Base-by-base conservation (phyloP, 53 echinoderm and acorn worm genomes). In the Henricia sp. region DNA sequence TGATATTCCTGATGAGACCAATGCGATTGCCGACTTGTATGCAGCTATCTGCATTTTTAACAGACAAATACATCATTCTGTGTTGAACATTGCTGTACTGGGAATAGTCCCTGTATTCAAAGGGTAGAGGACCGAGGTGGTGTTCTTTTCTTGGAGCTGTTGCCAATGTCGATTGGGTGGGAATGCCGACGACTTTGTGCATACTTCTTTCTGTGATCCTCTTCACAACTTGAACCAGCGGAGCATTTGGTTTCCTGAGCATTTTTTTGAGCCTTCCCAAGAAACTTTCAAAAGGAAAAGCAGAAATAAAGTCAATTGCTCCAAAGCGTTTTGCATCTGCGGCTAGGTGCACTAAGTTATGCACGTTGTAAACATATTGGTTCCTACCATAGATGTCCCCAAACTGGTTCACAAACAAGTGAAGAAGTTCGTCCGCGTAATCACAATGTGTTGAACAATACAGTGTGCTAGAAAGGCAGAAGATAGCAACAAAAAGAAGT, bases 401-500 rank as follows among this genome's bases (percentile, higher is more conserved):
- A 19, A 69, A 12, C 55, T 84, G 65, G 35, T 67, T 19, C 39
- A 52, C 65, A 55, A 84, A 84, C 33, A 40, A 26, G 8, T 4
- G 4, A 30, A 84, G 55, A 21, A 70, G 56, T 53, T 70, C 4
- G 1, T 56, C 25, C 23, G 69, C 84, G 70, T 68, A 68, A 19
- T 84, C 54, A 55, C 3, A 23, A 43, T 36, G 70, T 11, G 34
- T 9, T 17, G 20, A 27, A 39, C 85, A 85, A 20, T 60, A 29
- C n/a, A 12, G 11, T 59, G 85, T 72, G 30, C 46, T 85, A 28
- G 63, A 24, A 10, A 72, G 50, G 39, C 72, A 72, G 33, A 58
- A 62, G 72, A 72, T 85, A 39, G 72, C 48, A 71, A 85, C 85
- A 62, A 74, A 85, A 26, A 85, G 72, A 9, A 85, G 33, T 23